Base-by-base conservation (phyloP, 2,797 vertebrate species). In the Danio tinwini region DNA sequence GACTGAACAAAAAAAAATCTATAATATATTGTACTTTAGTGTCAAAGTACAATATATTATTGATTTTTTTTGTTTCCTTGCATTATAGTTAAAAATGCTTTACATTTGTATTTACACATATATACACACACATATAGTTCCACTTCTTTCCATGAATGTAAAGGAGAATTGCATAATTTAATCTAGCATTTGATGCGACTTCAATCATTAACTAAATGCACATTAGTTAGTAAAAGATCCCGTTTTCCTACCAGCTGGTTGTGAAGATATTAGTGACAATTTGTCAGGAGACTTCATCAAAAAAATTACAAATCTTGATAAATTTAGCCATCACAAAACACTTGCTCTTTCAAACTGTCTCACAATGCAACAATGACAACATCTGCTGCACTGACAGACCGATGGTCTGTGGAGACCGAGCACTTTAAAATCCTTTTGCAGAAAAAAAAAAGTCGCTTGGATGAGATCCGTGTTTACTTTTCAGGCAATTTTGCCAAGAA, bases 391-490 rank as follows among this genome's bases (percentile, higher is more conserved):
- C 44, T 45, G 55, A 76, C 73, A 81, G 73, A 29, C 11, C 39
- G 7, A 5, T 42, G 39, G 19, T 81, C 79, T 81, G 1, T 21
- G 44, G 44, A 55, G 75, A 69, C 65, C 8, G 13, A 67, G 47
- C 0, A 14, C 17, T 53, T 71, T 52, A 58, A 52, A 50, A 61
- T 29, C 58, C 7, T 50, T 74, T 80, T 58, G 53, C 42, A 50
- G 64, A 21, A 47, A 50, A 55, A 61, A 39, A 29, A 29, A n/a
- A 29, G 44, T 70, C 11, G 17, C 19, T 59, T 80, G 74, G 53
- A 72, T 61, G 45, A 71, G 65, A 64, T 71, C 39, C 58, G 58
- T 76, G 61, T 76, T 76, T 64, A 79, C 75, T 69, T 74, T 49
- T 40, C 75, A 65, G 39, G 19, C n/a, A 56, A 58, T 44, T 53